phyloP scores from a whole-genome alignment of 2,888 invertebrate species.

The Celastrina argiolus region DNA sequence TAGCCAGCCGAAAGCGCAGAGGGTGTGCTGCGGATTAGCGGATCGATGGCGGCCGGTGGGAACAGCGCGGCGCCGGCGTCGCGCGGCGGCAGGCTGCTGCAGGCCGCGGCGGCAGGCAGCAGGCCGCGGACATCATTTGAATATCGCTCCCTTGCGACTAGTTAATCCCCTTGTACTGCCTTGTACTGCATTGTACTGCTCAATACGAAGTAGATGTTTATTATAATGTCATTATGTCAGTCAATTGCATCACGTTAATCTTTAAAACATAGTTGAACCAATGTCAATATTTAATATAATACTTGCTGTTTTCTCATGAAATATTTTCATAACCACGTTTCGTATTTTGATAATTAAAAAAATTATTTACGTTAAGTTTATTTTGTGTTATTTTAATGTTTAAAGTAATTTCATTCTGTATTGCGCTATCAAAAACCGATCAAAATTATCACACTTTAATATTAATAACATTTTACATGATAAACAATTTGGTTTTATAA shows the following conservation, averaged over 20 bases:
- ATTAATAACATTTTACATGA: too few species aligned
- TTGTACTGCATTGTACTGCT: too few species aligned
- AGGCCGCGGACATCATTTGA: neutral
- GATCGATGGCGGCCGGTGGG: conserved; percentile 45
- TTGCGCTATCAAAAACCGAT: too few species aligned
- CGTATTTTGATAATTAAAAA: too few species aligned
- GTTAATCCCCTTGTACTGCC: conserved; percentile 13
- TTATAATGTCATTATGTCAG: conserved; percentile 1
- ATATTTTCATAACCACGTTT: too few species aligned
- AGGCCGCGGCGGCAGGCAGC: neutral
- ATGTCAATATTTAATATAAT: neutral
- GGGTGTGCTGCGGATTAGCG: conserved; percentile 47
- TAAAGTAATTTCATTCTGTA: too few species aligned
- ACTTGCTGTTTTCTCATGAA: too few species aligned
- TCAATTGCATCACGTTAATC: conserved; percentile 1
- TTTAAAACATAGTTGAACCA: neutral
- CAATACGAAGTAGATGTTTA: neutral
- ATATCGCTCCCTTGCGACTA: conserved; percentile 5
- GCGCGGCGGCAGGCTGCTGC: neutral
- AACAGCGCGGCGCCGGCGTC: conserved; percentile 20
- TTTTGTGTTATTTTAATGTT: too few species aligned
- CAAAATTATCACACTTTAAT: too few species aligned
- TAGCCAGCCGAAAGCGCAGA: conserved; percentile 37
- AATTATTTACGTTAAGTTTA: too few species aligned
- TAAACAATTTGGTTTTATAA: too few species aligned